Evolutionary conservation across 1,140 invertebrate genomes (phyloP), one percentile per base, ranked within the genome.

Genomic region (Pseudomyrmex dendroicus): DNA sequence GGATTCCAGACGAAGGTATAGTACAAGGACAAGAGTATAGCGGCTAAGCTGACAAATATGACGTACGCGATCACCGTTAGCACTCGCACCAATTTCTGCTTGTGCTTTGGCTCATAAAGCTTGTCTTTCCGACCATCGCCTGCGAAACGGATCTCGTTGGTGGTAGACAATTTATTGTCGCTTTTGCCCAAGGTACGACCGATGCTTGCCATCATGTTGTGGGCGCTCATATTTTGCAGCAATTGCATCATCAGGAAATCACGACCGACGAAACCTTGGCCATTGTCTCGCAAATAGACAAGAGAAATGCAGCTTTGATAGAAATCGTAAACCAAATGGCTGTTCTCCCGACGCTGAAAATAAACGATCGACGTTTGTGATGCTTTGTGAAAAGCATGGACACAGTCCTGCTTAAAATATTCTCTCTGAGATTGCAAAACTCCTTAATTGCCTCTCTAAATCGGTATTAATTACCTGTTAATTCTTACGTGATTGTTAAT

Each of bases 1-100:
- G 98, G 98, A 93, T 98, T 96, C 98, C 98, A 99, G 83, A 99
- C 96, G 93, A 99, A 98, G 83, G 98, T 97, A 94, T 99, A 99
- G 95, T 99, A 99, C 12, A 99, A 95, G 0, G 98, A 99, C 35
- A 99, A 95, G 92, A 99, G 97, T 85, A 99, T 98, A 5, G 98
- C 98, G 0, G 98, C 98, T 83, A 99, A 95, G 13, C 98, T 99
- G 80, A 99, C 98, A 86, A 98, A 98, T 90, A 99, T 96, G 68
- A 99, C 96, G 94, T 99, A 99, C 9, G 98, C 98, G 83, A 99
- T 96, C 50, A 99, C 98, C 1, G 98, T 99, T 78, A 99, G 95
- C 70, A 99, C 97, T n/a, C 98, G 96, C 52, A 99, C 95, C 88
- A 97, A 95, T 94, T 98, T 98, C 92, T 97, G 97, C 91, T 98